Conservation (phyloP, 1,140 invertebrate species). For the Aradophagus sp. region DNA sequence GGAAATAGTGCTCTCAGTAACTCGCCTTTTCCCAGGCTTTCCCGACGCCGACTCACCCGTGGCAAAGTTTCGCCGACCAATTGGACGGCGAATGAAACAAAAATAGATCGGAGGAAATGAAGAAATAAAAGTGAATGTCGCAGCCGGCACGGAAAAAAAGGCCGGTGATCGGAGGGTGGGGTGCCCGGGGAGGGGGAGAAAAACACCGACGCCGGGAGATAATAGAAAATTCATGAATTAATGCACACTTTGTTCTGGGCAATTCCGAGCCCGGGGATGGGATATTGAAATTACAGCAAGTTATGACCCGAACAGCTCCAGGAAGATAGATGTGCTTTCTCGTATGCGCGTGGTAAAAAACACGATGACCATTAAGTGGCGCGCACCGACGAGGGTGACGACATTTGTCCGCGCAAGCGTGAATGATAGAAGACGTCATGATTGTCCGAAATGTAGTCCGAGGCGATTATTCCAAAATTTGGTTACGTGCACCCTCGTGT, state of each 20-base stretch:
- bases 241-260: conserved; percentile 41
- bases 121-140: conserved; percentile 47
- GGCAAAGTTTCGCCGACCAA: conserved; percentile 39
- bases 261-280: conserved; percentile 16
- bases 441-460: conserved; percentile 35
- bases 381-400: conserved; percentile 35
- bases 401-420: conserved; percentile 48
- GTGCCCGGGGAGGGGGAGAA: conserved; percentile 1
- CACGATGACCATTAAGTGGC: conserved; percentile 47
- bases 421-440: conserved; percentile 54
- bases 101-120: conserved; percentile 51
- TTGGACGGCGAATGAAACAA: conserved; percentile 51
- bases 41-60: conserved; percentile 11
- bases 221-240: conserved; percentile 50
- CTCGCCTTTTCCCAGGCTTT: conserved; percentile 32
- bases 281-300: conserved; percentile 47
- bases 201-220: conserved; percentile 9
- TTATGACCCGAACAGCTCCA: conserved; percentile 34
- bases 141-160: conserved; percentile 2
- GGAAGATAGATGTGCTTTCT: conserved; percentile 44
- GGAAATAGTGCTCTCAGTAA: conserved; percentile 60
- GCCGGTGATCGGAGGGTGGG: conserved; percentile 2
- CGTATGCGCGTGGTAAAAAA: conserved; percentile 45
- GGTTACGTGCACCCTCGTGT: conserved; percentile 32
- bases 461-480: conserved; percentile 53